Evolutionary conservation across 2,797 vertebrate species (phyloP).

Genomic region (Phylloscopus collybita): DNA sequence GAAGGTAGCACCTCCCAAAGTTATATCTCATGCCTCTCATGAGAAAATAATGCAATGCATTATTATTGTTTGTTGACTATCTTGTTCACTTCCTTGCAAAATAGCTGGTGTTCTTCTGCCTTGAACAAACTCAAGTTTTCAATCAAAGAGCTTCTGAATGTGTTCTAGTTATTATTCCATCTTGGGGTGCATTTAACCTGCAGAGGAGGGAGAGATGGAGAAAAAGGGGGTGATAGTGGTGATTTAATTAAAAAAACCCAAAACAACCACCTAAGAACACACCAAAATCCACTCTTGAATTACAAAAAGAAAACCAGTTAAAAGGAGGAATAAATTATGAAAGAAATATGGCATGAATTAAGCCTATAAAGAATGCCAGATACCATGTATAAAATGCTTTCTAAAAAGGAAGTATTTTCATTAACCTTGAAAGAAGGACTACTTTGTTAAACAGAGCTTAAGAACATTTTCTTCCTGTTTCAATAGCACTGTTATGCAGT

Average conservation of each 20-base stretch:
- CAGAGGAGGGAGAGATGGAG: rapidly evolving
- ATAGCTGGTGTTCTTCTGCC: not conserved
- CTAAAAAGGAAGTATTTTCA: not conserved
- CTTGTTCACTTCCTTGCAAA: not conserved
- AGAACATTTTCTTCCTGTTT: not conserved
- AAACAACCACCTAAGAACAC: not conserved
- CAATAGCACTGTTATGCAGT: not conserved
- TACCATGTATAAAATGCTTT: not conserved
- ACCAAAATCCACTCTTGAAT: not conserved
- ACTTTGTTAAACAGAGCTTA: not conserved
- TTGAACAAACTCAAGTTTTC: not conserved
- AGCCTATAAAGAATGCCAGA: not conserved
- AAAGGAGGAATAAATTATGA: not conserved
- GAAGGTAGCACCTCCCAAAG: not conserved
- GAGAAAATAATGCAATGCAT: not conserved
- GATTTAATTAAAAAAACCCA: not conserved
- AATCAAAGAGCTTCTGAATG: not conserved
- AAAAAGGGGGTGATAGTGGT: not conserved
- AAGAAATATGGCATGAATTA: not conserved
- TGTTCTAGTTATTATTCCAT: not conserved
- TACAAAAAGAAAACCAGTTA: not conserved
- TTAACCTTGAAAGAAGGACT: not conserved
- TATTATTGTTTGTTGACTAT: not conserved
- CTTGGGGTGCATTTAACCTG: not conserved
- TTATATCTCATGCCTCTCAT: not conserved